Base-by-base conservation (phyloP, 2,797 vertebrate genomes). In the Halcyon smyrnensis region DNA sequence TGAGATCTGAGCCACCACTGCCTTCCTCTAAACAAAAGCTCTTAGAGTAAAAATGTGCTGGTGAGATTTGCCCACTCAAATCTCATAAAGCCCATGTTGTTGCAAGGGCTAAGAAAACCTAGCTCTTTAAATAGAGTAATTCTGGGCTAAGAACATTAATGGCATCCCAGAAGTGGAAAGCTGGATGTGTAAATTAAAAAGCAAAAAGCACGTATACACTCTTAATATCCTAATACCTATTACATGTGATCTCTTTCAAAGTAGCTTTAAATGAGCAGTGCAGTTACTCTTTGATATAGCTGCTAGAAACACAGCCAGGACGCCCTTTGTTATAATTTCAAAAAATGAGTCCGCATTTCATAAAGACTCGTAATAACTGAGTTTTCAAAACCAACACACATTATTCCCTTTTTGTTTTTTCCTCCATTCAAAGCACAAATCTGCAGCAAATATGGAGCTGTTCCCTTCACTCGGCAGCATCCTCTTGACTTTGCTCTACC, bases 131-230 rank as follows among this genome's bases (percentile, higher is more conserved):
- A 93, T 0, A 62, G 59, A 88, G 74, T 95, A 93, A 95, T 96
- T 95, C 94, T 84, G 64, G 18, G 60, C 82, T 96, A 95, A 95
- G 91, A 95, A 96, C 83, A 92, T 95, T 95, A 95, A 91, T 85
- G 90, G 96, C 83, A 89, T 94, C 90, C 95, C 65, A 83, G 67
- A 87, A 95, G 45, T 68, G 62, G 88, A 87, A 96, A 96, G 93
- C 71, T 69, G 87, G 90, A 92, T 92, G 95, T 93, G 93, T 93
- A 96, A 93, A 95, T 95, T 95, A 95, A 88, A 95, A 95, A 92
- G 78, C 79, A 51, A 94, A 94, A 96, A 95, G 88, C 91, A 94
- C 62, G 83, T 54, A 92, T 64, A 94, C 48, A 81, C 62, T 87
- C 81, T 45, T 88, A 91, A 93, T 89, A 95, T 94, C 83, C 83